Percentiles rank a stretch among this genome's conserved stretches.
Evolutionary conservation across 37 sponge, comb jelly and placozoan genomes (phyloP).

Genomic region (Axinella damicornis): DNA sequence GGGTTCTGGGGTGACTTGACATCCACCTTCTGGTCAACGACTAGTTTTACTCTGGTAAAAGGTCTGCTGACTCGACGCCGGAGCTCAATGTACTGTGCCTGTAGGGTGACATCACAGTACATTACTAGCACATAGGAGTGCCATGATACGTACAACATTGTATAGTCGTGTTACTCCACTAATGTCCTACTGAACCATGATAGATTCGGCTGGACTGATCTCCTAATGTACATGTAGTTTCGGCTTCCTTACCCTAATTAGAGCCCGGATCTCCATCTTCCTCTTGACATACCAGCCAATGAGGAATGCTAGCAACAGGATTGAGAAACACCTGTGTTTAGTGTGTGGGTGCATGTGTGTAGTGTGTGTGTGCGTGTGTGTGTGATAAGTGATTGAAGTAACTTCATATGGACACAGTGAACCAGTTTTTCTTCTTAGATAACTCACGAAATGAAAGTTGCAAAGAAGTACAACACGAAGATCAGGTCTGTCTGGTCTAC

Average conservation of each 20-base stretch:
- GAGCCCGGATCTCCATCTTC: conserved; percentile 42
- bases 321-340: conserved; percentile 77
- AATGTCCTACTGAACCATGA: no score
- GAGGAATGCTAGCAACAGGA: conserved; percentile 57
- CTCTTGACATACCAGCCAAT: conserved; percentile 73
- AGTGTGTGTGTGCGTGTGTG: conserved; percentile 15
- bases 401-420: background rate
- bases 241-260: conserved; percentile 62
- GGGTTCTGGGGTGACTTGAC: conserved; percentile 33
- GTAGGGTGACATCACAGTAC: no score
- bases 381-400: background rate
- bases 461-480: conserved; percentile 79
- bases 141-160: no score
- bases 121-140: no score
- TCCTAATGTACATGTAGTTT: no score
- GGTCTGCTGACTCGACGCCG: conserved; percentile 78
- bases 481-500: conserved; percentile 51
- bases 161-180: no score
- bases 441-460: conserved; percentile 71
- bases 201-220: no score
- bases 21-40: conserved; percentile 19
- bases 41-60: conserved; percentile 66
- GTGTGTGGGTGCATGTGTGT: no score
- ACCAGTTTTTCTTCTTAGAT: background rate
- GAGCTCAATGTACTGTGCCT: conserved; percentile 78